Evolutionary conservation across 35 echinoderm and acorn worm genomes (phyloP).

Genomic region (Ophioderma brevispina): DNA sequence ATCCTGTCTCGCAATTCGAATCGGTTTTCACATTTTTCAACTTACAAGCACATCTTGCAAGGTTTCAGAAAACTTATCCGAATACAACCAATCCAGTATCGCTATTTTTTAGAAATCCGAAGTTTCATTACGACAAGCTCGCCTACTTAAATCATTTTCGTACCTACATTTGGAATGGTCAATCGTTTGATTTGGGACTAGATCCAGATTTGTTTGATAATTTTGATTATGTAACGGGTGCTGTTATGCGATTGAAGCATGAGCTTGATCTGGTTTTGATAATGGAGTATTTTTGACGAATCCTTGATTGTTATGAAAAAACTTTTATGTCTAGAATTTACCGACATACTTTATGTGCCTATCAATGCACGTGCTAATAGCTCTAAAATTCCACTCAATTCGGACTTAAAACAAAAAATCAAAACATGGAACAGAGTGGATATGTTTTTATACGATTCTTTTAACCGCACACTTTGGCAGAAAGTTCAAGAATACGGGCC

Average conservation of each 20-base stretch:
- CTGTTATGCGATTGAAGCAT: background rate
- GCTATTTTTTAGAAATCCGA: conserved; percentile 22
- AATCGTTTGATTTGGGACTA: conserved; percentile 67
- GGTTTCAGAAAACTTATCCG: background rate
- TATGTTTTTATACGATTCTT: background rate
- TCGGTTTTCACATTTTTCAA: background rate
- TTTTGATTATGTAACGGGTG: background rate
- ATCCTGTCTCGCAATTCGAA: background rate
- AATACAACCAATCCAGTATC: background rate
- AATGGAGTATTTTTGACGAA: background rate
- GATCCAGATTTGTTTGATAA: conserved; percentile 43
- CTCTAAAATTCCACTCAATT: background rate
- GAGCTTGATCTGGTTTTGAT: background rate
- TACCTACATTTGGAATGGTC: conserved; percentile 56
- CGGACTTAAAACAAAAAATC: background rate
- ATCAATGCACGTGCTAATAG: background rate
- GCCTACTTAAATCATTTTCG: background rate
- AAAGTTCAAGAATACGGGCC: background rate
- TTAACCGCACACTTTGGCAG: background rate
- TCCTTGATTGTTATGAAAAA: background rate
- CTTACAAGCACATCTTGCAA: background rate
- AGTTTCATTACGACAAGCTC: background rate
- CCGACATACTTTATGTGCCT: background rate
- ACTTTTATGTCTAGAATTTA: background rate
- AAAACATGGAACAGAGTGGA: background rate